Percentiles rank a stretch among this genome's conserved stretches.
Conservation (phyloP, 2,888 invertebrate genomes). For the Pseudanteris insignis region DNA sequence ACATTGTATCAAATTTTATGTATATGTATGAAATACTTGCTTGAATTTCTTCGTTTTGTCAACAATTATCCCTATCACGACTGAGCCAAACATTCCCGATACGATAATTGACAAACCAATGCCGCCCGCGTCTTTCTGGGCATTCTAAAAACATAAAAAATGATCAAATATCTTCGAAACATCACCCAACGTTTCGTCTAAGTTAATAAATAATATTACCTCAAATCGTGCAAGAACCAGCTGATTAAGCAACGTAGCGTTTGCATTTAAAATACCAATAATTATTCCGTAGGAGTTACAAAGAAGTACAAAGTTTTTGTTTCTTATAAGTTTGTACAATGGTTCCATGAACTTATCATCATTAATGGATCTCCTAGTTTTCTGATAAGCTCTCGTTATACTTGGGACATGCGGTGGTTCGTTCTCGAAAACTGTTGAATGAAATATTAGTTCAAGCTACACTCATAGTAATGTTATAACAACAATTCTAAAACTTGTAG, state of each 20-base stretch:
- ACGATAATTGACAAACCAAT: conserved; percentile 31
- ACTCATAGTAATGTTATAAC: too few relatives aligned
- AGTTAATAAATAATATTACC: too few relatives aligned
- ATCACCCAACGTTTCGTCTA: too few relatives aligned
- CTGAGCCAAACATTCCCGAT: conserved; percentile 35
- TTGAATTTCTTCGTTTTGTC: conserved; percentile 34
- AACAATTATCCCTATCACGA: conserved; percentile 25
- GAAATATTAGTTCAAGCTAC: neutral
- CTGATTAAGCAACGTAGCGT: conserved; percentile 73
- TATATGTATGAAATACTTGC: too few relatives aligned
- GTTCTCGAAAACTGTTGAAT: conserved; percentile 69
- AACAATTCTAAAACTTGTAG: too few relatives aligned
- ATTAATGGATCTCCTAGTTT: conserved; percentile 41
- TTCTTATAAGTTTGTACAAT: conserved; percentile 68
- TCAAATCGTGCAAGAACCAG: conserved; percentile 65
- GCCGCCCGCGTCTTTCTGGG: conserved; percentile 34
- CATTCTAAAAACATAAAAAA: conserved; percentile 19
- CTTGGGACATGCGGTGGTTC: conserved; percentile 71
- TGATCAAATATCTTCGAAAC: too few relatives aligned
- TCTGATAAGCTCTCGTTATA: conserved; percentile 56
- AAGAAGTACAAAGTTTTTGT: conserved; percentile 70
- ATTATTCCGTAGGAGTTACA: conserved; percentile 75
- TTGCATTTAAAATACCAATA: conserved; percentile 78
- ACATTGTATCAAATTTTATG: too few relatives aligned
- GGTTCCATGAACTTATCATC: conserved; percentile 55